Conservation (phyloP, 2,113 vertebrate genomes). For the Urocolius indicus region DNA sequence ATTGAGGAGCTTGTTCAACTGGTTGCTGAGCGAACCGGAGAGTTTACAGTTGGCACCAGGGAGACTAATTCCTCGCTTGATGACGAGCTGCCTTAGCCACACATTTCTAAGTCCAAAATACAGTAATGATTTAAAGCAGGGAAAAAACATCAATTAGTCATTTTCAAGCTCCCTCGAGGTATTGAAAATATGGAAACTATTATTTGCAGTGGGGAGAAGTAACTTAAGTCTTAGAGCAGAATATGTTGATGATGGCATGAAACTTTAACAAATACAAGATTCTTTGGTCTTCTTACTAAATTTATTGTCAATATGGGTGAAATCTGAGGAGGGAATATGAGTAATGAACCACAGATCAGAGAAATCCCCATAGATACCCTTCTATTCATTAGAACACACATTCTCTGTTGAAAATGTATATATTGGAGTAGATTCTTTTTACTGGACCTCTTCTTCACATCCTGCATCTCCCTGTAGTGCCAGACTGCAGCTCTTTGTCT, state of each 20-base stretch:
- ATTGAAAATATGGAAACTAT: constrained; percentile 55
- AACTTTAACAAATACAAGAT: constrained; percentile 56
- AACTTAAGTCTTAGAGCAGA: constrained; percentile 37
- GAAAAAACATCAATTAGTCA: constrained; percentile 64
- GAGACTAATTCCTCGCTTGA: constrained; percentile 27
- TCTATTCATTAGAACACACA: constrained; percentile 57
- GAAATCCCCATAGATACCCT: constrained; percentile 56
- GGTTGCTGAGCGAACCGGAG: constrained; percentile 28
- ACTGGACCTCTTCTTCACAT: constrained; percentile 26
- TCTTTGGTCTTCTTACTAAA: background rate
- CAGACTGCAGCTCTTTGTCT: constrained; percentile 37
- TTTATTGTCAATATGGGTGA: constrained; percentile 58
- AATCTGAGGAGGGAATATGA: constrained; percentile 62
- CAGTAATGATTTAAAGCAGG: constrained; percentile 65
- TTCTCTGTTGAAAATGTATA: constrained; percentile 51
- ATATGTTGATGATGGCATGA: constrained; percentile 36
- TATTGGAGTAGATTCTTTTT: constrained; percentile 39
- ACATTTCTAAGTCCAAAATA: constrained; percentile 40
- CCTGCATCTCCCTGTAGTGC: constrained; percentile 20
- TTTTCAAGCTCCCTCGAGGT: constrained; percentile 41
- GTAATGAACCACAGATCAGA: constrained; percentile 67
- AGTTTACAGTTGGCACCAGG: constrained; percentile 1
- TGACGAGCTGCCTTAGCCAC: constrained; percentile 1
- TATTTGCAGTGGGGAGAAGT: constrained; percentile 41
- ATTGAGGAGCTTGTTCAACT: constrained; percentile 38